Evolutionary conservation across 1,140 invertebrate species (phyloP), one percentile per base, ranked within the genome.

Genomic region (Lordiphosa stackelbergi): DNA sequence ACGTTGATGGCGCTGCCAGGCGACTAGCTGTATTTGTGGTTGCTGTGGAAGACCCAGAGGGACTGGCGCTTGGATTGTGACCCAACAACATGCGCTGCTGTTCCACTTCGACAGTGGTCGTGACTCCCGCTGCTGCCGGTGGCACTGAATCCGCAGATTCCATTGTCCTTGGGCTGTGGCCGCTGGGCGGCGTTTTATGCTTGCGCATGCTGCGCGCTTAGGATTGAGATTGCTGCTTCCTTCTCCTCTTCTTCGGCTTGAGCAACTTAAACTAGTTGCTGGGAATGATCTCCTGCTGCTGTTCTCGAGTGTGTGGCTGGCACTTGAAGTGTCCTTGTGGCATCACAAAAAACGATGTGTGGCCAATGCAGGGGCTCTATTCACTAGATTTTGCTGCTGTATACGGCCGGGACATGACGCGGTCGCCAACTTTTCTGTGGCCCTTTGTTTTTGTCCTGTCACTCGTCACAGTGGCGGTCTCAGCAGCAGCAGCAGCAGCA

Each of bases 261-360:
- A n/a, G 36, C 34, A 28, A 28, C 11, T 11, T 6, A 38, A 36
- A 10, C 24, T 53, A 57, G 41, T 45, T 69, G 65, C 24, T 56
- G 46, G 24, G 8, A 34, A 46, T 34, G 43, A 34, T 55, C 38
- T 66, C 40, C 45, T 70, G 48, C 42, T 60, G 55, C 54, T 66
- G 58, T 60, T 57, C 48, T 79, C 63, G 68, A 75, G 65, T 65
- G 57, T 77, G 70, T 70, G 58, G 69, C 73, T 62, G 73, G 71
- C 73, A 78, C 73, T 77, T 69, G 58, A 74, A 78, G 75, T 73
- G 72, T 83, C 78, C 78, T 83, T 83, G 77, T 66, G 60, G 73
- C 78, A 84, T 78, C 73, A 78, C 61, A 63, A 56, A 72, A 65
- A 64, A 28, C 36, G 40, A 40, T 79, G 59, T 83, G 75, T 60